Evolutionary conservation across 2,888 invertebrate genomes (phyloP), one percentile per base, ranked within the genome.

Genomic region (Actias luna): DNA sequence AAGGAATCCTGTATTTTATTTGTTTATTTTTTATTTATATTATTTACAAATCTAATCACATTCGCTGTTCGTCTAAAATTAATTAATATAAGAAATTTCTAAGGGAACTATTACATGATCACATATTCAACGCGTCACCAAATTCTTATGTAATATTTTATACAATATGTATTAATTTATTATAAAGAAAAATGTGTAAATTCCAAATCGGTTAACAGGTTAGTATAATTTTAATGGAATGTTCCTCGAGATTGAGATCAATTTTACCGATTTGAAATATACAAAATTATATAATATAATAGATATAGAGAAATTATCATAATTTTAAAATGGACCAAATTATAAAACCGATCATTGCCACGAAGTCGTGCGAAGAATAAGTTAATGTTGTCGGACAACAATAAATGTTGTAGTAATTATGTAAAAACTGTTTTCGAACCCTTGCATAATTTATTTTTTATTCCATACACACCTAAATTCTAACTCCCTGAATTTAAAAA

Each of bases 31-130:
- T 86, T 83, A 83, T 85, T 84, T 78, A 82, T 86, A 85, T 89
- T 92, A 92, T 92, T 91, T 92, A 91, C 91, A 92, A 90, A 86
- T 89, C 90, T 91, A 92, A 89, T 91, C 91, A 91, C 91, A 90
- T 89, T 84, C 85, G 83, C 87, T 83, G 84, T 85, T 84, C 83
- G 82, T 79, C 86, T 89, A 87, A 81, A 82, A 79, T 84, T 78
- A 79, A 80, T 85, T 75, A 74, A 77, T 85, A 75, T 74, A 77
- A 82, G 74, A 79, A 79, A 72, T 79, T 29, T 18, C 57, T 35
- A n/a, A n/a, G 33, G 42, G 42, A 55, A 60, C 27, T 59, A 61
- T 27, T 42, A 42, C 22, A 42, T 42, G 52, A 58, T 58, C 61
- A 62, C 61, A 62, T 62, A 57, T n/a, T 39, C 39, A 42, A 16